Conservation (phyloP, 2,113 vertebrate species). For the Aphelocoma coerulescens region DNA sequence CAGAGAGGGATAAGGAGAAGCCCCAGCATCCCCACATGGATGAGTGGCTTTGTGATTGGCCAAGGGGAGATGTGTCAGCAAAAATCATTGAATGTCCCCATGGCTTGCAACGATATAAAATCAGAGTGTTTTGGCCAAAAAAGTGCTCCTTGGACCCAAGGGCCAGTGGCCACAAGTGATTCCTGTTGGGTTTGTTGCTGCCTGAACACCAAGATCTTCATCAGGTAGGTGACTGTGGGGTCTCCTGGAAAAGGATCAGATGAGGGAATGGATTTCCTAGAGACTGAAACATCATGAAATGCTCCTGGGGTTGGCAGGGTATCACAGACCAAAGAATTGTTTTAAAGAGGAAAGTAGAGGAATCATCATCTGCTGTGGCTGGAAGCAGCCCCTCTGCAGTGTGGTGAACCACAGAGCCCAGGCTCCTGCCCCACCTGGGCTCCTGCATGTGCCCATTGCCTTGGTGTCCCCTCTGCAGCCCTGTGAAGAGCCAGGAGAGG, state of each 20-base stretch:
- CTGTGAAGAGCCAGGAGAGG: rapidly evolving
- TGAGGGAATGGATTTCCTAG: background rate
- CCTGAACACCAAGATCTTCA: background rate
- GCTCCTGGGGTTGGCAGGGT: background rate
- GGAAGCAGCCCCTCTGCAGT: background rate
- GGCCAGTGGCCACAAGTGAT: rapidly evolving
- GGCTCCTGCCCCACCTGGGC: rapidly evolving
- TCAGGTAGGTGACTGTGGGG: background rate
- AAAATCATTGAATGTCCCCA: background rate
- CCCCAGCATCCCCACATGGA: background rate
- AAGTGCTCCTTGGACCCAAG: background rate
- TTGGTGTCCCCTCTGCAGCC: background rate
- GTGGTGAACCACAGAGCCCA: background rate
- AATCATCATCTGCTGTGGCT: rapidly evolving
- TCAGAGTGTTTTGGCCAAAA: background rate
- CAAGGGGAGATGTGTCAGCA: background rate
- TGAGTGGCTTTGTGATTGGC: background rate
- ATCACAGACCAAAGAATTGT: background rate
- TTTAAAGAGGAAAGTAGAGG: background rate
- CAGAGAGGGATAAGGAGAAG: background rate
- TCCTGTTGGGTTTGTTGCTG: background rate
- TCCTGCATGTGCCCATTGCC: background rate
- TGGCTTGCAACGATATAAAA: background rate
- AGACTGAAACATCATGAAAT: background rate
- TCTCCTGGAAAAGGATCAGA: background rate